phyloP scores from a whole-genome alignment of 2,888 invertebrate species.

The Apeira syringaria region DNA sequence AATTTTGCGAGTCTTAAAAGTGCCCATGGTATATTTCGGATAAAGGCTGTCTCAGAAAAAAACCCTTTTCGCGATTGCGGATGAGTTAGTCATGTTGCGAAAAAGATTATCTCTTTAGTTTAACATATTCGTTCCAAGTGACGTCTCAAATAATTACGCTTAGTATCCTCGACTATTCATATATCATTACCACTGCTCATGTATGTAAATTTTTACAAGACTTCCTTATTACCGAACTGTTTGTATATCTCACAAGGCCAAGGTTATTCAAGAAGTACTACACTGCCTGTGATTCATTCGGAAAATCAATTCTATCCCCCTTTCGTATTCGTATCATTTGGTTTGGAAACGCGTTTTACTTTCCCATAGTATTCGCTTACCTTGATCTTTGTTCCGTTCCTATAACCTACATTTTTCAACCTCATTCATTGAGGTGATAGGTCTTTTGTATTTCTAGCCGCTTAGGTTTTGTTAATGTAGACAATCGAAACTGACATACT shows the following conservation, averaged over 20 bases:
- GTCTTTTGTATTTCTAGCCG: too few relatives aligned
- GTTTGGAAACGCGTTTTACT: conserved; percentile 26
- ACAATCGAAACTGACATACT: too few relatives aligned
- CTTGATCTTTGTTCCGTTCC: background rate
- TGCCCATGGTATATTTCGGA: too few relatives aligned
- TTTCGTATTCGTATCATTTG: conserved; percentile 33
- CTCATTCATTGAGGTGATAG: too few relatives aligned
- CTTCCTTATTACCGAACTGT: conserved; percentile 61
- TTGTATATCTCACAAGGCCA: conserved; percentile 59
- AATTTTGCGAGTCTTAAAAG: too few relatives aligned
- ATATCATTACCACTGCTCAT: conserved; percentile 24
- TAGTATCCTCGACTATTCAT: conserved; percentile 3
- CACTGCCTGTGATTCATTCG: conserved; percentile 42
- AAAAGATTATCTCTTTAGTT: background rate
- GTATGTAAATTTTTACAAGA: conserved; percentile 43
- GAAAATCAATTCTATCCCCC: conserved; percentile 39
- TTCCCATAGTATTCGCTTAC: conserved; percentile 6
- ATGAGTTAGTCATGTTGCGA: too few relatives aligned
- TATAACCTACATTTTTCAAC: too few relatives aligned
- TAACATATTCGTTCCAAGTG: background rate
- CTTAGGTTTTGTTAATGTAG: too few relatives aligned
- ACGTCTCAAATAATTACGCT: background rate
- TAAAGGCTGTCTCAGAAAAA: too few relatives aligned
- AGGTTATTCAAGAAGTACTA: conserved; percentile 52
- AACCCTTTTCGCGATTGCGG: too few relatives aligned